Evolutionary conservation across 2,888 invertebrate species (phyloP).

Genomic region (Eilema sororculum): DNA sequence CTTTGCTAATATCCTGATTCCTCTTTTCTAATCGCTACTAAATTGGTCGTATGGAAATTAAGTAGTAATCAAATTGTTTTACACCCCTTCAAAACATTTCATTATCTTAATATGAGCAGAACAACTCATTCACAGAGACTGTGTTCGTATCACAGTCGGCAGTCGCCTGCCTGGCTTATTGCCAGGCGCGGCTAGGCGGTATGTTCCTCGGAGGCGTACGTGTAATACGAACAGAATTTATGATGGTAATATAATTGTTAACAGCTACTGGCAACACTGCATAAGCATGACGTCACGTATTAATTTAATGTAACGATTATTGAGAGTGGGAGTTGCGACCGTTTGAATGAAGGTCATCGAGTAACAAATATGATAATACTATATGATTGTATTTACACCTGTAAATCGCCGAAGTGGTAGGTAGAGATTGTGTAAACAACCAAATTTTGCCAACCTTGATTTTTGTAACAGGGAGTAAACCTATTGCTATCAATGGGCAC

Average conservation of each 20-base stretch:
- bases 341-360: neutral
- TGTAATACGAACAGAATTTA: constrained; percentile 25
- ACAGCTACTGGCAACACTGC: constrained; percentile 1
- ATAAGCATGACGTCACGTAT: neutral
- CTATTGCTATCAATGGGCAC: too few species aligned
- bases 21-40: neutral
- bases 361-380: too few species aligned
- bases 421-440: too few species aligned
- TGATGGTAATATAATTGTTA: constrained; percentile 9
- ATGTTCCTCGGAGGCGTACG: constrained; percentile 23
- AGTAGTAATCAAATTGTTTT: neutral
- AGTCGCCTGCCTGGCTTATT: constrained; percentile 38
- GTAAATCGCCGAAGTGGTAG: too few species aligned
- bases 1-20: too few species aligned
- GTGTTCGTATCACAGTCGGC: constrained; percentile 34
- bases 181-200: constrained; percentile 27
- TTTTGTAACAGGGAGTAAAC: too few species aligned
- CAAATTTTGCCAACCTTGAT: too few species aligned
- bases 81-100: neutral
- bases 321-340: neutral
- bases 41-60: neutral
- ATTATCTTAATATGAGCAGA: constrained; percentile 1
- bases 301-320: neutral
- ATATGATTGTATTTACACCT: too few species aligned
- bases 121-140: constrained; percentile 20